Percentiles rank a stretch among this genome's conserved stretches.
Evolutionary conservation across 53 echinoderm and acorn worm genomes (phyloP).

Genomic region (Henricia sp.): DNA sequence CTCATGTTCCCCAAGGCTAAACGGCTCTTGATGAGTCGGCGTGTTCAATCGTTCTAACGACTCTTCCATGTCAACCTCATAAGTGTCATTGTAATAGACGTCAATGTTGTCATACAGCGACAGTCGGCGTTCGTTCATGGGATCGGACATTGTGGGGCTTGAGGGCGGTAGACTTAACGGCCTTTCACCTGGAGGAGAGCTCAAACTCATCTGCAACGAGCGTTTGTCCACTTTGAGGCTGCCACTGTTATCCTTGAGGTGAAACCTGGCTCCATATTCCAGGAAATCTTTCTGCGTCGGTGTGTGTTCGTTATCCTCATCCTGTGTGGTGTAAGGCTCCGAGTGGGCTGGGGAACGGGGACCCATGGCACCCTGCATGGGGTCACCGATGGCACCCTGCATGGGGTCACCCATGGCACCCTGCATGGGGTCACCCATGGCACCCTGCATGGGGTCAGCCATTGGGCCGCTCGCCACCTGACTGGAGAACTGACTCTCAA

Average conservation of each 20-base stretch:
- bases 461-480: constrained; percentile 37
- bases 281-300: constrained; percentile 73
- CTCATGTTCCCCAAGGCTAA: constrained; percentile 34
- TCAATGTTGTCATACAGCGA: constrained; percentile 96
- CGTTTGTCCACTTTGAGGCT: constrained; percentile 41
- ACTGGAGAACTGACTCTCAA: constrained; percentile 76
- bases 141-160: constrained; percentile 69
- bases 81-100: constrained; percentile 93
- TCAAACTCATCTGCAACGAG: constrained; percentile 51
- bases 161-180: constrained; percentile 92
- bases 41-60: constrained; percentile 90
- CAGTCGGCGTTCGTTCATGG: constrained; percentile 77
- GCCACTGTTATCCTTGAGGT: constrained; percentile 23
- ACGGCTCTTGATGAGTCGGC: constrained; percentile 67
- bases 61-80: constrained; percentile 98
- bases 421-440: constrained; percentile 10
- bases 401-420: background rate
- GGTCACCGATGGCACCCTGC: no score
- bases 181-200: constrained; percentile 83
- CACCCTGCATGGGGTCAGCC: constrained; percentile 23
- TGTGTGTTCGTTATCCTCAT: constrained; percentile 64
- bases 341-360: constrained; percentile 56
- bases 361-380: no score
- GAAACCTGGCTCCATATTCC: constrained; percentile 53
- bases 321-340: constrained; percentile 34